Percentiles rank a stretch among this genome's conserved stretches.
Conservation (phyloP, 2,888 invertebrate genomes). For the Andricus quercusramuli region DNA sequence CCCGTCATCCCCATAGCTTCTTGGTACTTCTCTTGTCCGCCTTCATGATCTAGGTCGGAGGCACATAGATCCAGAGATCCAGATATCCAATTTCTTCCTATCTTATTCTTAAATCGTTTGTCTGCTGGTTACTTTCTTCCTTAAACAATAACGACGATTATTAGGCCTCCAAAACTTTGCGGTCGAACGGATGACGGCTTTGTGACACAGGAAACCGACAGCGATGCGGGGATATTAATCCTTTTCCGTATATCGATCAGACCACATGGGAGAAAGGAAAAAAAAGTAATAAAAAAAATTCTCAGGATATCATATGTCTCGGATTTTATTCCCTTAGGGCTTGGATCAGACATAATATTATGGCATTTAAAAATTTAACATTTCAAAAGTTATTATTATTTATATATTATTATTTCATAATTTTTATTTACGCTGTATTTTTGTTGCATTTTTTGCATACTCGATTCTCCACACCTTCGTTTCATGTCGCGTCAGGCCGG, state of each 20-base stretch:
- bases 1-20: conserved; percentile 10
- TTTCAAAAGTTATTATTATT: not conserved
- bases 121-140: conserved; percentile 27
- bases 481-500: no score
- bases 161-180: conserved; percentile 3
- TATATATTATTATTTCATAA: no score
- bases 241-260: conserved; percentile 35
- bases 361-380: not conserved
- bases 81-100: conserved; percentile 30
- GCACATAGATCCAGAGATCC: not conserved
- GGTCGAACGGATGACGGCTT: conserved; percentile 21
- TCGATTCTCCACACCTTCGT: no score
- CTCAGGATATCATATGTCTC: conserved; percentile 21
- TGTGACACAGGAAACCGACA: conserved; percentile 38
- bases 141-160: conserved; percentile 33
- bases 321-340: not conserved
- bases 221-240: conserved; percentile 15
- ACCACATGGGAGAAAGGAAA: not conserved
- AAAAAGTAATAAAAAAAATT: not conserved
- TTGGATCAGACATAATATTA: not conserved
- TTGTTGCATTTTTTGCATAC: no score
- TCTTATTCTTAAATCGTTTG: conserved; percentile 13
- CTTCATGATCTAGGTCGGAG: conserved; percentile 29
- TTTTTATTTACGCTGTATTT: no score
- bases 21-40: conserved; percentile 27